Evolutionary conservation across 2,888 invertebrate species (phyloP).

Genomic region (Drosophila phalerata): DNA sequence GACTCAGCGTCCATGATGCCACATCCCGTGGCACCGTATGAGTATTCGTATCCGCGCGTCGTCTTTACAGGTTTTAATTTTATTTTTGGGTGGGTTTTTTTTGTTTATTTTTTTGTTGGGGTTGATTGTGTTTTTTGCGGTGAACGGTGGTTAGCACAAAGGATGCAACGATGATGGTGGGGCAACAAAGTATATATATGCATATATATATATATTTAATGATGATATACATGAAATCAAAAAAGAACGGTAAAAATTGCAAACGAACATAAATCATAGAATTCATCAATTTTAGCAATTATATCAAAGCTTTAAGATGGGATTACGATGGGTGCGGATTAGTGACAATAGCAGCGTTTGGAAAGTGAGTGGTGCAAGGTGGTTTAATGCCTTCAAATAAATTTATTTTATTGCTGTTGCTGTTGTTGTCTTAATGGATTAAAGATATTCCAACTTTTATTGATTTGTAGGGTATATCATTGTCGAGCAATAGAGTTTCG

Average conservation of each 20-base stretch:
- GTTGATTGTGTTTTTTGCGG: conserved; percentile 26
- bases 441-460: no score
- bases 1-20: conserved; percentile 84
- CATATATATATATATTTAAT: conserved; percentile 16
- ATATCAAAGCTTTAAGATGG: conserved; percentile 12
- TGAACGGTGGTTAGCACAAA: conserved; percentile 62
- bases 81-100: conserved; percentile 7
- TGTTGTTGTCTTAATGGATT: not conserved
- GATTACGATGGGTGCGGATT: conserved; percentile 42
- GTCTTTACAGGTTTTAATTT: conserved; percentile 48
- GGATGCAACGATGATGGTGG: conserved; percentile 56
- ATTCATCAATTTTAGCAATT: conserved; percentile 17
- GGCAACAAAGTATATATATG: conserved; percentile 59
- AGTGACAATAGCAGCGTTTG: conserved; percentile 56
- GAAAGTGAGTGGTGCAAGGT: not conserved
- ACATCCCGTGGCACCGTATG: conserved; percentile 81
- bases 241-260: conserved; percentile 57
- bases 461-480: no score
- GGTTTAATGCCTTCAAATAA: not conserved
- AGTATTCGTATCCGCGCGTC: conserved; percentile 82
- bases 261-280: conserved; percentile 71
- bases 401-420: not conserved
- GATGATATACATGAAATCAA: conserved; percentile 76
- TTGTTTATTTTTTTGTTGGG: conserved; percentile 28
- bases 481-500: no score